phyloP scores from a whole-genome alignment of 1,140 invertebrate species.

The Magallana gigas region DNA sequence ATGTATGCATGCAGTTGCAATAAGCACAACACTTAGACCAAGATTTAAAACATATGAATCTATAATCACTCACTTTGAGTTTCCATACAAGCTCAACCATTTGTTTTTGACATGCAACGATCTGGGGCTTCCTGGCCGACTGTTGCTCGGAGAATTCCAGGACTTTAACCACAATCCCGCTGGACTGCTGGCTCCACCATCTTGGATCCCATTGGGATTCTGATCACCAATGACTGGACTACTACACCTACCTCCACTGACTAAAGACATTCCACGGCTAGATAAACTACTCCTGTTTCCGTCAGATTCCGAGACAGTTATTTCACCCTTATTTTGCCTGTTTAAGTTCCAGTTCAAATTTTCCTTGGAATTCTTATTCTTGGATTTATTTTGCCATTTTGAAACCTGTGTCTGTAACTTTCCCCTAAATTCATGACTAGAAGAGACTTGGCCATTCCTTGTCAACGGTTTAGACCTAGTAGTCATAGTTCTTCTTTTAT shows the following conservation, averaged over 20 bases:
- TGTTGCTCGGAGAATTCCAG: not conserved
- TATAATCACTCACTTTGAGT: slow-evolving; percentile 24
- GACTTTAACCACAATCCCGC: slow-evolving; percentile 2
- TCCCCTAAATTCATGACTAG: not conserved
- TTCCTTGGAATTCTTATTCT: not conserved
- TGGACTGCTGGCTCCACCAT: not conserved
- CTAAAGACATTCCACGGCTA: too few relatives aligned
- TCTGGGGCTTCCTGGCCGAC: not conserved
- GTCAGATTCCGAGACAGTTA: not conserved
- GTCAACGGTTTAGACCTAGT: not conserved
- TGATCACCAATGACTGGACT: not conserved
- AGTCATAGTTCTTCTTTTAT: not conserved
- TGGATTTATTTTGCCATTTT: not conserved
- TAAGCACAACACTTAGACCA: too few relatives aligned
- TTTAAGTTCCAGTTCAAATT: not conserved
- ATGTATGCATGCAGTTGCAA: too few relatives aligned
- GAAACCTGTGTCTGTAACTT: not conserved
- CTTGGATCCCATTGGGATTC: not conserved
- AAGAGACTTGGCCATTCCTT: not conserved
- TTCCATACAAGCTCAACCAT: slow-evolving; percentile 16
- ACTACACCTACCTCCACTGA: not conserved
- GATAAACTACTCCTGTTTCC: not conserved
- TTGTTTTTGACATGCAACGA: not conserved
- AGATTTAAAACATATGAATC: too few relatives aligned
- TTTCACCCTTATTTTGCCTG: not conserved